Conservation (phyloP, 2,888 invertebrate genomes). For the Dynastes hyllus region DNA sequence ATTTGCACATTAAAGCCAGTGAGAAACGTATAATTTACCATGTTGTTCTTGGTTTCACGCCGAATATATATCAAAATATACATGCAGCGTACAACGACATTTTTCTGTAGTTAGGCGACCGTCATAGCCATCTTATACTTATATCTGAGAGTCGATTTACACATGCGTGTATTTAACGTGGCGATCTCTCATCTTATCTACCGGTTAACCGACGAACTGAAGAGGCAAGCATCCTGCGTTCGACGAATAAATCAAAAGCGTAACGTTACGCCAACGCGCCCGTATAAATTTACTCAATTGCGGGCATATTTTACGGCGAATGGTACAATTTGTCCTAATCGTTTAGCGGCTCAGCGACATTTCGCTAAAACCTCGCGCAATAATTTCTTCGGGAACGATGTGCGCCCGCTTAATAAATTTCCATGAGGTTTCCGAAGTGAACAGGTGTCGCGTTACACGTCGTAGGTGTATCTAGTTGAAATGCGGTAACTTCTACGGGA, state of each 20-base stretch:
- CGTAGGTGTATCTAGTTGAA: too few relatives aligned
- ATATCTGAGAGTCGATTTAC: neutral
- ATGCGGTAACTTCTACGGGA: too few relatives aligned
- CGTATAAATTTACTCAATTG: constrained; percentile 58
- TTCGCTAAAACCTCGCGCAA: constrained; percentile 57
- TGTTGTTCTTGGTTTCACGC: neutral
- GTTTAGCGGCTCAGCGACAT: constrained; percentile 52
- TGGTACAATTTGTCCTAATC: constrained; percentile 60
- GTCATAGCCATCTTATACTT: neutral
- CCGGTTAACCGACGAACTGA: neutral
- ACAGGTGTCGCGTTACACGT: neutral
- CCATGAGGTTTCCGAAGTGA: neutral
- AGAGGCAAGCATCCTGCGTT: neutral
- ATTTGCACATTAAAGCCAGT: constrained; percentile 1
- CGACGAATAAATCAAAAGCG: constrained; percentile 13
- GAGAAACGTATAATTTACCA: constrained; percentile 4
- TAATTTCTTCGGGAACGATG: constrained; percentile 56
- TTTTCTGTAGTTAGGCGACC: neutral
- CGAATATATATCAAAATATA: neutral
- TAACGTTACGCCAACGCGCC: constrained; percentile 46
- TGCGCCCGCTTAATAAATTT: constrained; percentile 56
- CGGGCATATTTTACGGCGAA: constrained; percentile 58
- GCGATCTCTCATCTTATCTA: neutral
- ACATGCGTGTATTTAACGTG: neutral
- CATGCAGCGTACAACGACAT: neutral